phyloP scores from a whole-genome alignment of 1,140 invertebrate species.

The Mycetomoellerius zeteki region DNA sequence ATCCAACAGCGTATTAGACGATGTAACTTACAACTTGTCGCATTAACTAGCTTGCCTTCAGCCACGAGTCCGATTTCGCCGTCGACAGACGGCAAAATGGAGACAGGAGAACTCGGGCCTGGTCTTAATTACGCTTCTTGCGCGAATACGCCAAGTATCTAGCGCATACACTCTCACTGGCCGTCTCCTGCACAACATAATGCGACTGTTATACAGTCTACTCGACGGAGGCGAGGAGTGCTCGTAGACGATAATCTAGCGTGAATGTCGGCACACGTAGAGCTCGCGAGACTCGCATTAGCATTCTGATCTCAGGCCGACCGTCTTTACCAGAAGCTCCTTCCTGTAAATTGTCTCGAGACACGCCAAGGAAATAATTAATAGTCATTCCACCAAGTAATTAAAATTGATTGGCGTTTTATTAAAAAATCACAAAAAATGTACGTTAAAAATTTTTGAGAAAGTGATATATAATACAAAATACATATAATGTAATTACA shows the following conservation, averaged over 20 bases:
- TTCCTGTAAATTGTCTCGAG: constrained; percentile 39
- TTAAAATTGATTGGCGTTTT: constrained; percentile 11
- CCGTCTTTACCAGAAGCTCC: constrained; percentile 49
- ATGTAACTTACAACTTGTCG: constrained; percentile 61
- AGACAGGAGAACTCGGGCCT: constrained; percentile 58
- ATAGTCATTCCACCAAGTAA: constrained; percentile 54
- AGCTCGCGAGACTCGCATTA: constrained; percentile 57
- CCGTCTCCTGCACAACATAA: constrained; percentile 67
- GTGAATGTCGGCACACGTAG: constrained; percentile 56
- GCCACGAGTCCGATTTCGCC: constrained; percentile 57
- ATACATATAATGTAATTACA: too few species aligned
- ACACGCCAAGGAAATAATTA: constrained; percentile 67
- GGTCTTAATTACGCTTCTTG: constrained; percentile 80
- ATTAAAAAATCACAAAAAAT: not conserved
- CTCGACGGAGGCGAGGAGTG: constrained; percentile 53
- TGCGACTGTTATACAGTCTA: constrained; percentile 71
- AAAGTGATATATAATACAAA: not conserved
- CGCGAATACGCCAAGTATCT: constrained; percentile 63
- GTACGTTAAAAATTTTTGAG: not conserved
- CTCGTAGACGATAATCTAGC: constrained; percentile 65
- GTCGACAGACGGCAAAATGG: constrained; percentile 64
- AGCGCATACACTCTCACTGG: constrained; percentile 4
- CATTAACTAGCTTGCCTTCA: constrained; percentile 64
- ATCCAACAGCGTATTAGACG: constrained; percentile 48
- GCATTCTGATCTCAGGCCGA: constrained; percentile 36